Base-by-base conservation (phyloP, 2,113 vertebrate species). In the Sarotherodon lohbergeri region DNA sequence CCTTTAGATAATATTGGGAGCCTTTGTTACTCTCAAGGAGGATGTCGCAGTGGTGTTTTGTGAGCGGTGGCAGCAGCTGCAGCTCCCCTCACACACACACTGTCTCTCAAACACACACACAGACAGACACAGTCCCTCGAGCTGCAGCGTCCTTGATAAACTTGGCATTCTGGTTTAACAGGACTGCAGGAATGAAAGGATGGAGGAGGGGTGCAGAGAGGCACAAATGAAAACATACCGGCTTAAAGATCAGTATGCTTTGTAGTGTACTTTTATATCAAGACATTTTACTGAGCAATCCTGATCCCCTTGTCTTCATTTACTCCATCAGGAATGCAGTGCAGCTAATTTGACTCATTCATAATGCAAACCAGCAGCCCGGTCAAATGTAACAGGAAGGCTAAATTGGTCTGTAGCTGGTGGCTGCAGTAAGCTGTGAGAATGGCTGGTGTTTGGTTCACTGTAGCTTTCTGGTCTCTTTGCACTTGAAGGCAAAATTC, bases 401-500 rank as follows among this genome's bases (percentile, higher is more conserved):
- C 32, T 24, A 52, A 68, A 79, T 61, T 85, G 76, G 22, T 90
- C 32, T 55, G 13, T 80, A 50, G 83, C 48, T 81, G 46, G 57
- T 92, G 86, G 88, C 89, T 92, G 76, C 91, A 92, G 97, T 97
- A 98, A 99, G 98, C 99, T 99, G 99, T 99, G 98, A 99, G 99
- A 99, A 99, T 98, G 96, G 97, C 98, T 98, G 91, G 95, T 97
- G 97, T 98, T 98, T 98, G 98, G 97, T 99, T 99, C 98, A 99
- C 98, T 98, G 98, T 99, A 99, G 98, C 98, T 98, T 98, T 99
- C 98, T 99, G 98, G 98, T 99, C 98, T 99, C 97, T 97, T 93
- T 99, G 98, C 99, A 99, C 98, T 98, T 97, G 97, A 99, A 99
- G 98, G 97, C 98, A 98, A 98, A 97, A 95, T 97, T 98, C 97